These are phyloP conservation scores for Coenobita brevimanus DNA, from an alignment of 1,140 invertebrate species.

Conservation along the genomic window DNA sequence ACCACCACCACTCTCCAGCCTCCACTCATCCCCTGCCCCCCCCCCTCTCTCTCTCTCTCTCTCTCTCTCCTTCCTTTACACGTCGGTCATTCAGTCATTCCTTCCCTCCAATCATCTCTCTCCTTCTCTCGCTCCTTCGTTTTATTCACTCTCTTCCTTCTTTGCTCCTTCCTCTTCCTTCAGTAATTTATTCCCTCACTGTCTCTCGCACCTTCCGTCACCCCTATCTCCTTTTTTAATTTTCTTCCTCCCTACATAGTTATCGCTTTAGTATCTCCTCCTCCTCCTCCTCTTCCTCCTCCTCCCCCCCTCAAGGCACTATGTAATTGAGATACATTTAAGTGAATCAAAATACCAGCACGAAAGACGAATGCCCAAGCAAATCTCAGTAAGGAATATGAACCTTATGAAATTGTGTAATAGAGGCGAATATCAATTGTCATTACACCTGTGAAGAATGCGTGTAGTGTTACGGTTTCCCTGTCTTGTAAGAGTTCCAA, in stretches of 20 bases:
- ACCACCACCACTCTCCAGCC: neutral
- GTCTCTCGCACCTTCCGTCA: neutral
- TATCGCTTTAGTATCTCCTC: neutral
- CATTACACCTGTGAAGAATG: neutral
- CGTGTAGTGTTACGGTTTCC: neutral
- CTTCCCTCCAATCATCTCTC: neutral
- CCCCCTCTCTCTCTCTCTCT: neutral
- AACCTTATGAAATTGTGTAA: neutral
- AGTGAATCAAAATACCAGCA: constrained; percentile 51
- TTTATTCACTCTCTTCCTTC: neutral
- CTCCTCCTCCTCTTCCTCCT: neutral
- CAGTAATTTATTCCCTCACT: neutral
- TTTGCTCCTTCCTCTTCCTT: constrained; percentile 10
- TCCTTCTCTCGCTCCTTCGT: neutral
- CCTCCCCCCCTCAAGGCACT: constrained; percentile 16
- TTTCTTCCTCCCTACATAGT: neutral
- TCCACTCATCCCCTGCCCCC: neutral
- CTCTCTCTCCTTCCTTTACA: too few relatives aligned
- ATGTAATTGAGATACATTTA: constrained; percentile 64
- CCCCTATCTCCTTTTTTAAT: neutral
- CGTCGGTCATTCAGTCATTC: neutral
- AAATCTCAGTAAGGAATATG: neutral
- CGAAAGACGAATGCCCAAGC: neutral
- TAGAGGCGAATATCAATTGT: neutral
- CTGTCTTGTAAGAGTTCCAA: neutral